Conservation (phyloP, 1,140 invertebrate species). For the Bombus consobrinus region DNA sequence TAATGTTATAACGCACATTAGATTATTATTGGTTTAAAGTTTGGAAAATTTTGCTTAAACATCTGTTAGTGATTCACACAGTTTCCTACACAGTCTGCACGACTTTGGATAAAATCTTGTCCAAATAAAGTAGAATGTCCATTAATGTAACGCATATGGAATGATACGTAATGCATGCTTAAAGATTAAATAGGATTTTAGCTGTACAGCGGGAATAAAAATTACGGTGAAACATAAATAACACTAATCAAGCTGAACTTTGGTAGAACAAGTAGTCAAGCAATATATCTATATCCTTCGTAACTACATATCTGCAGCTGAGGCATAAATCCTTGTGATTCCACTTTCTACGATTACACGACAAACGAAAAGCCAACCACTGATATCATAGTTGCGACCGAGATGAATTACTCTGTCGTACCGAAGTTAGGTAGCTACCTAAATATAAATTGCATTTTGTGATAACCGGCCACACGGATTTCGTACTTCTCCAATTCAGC, state of each 20-base stretch:
- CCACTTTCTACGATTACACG: constrained; percentile 48
- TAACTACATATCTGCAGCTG: constrained; percentile 25
- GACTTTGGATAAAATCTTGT: neutral
- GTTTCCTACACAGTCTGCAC: neutral
- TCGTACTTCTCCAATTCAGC: neutral
- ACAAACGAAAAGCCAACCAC: constrained; percentile 36
- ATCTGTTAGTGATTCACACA: neutral
- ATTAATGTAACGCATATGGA: neutral
- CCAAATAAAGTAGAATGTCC: neutral
- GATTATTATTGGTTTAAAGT: neutral
- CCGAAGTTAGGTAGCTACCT: constrained; percentile 32
- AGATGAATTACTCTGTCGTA: constrained; percentile 40
- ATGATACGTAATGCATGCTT: neutral
- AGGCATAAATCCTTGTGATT: constrained; percentile 40
- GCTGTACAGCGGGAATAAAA: neutral
- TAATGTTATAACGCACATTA: neutral
- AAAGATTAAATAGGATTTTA: neutral
- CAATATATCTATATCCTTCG: neutral
- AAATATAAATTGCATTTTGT: constrained; percentile 40
- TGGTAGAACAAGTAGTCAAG: neutral
- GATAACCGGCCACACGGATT: constrained; percentile 18
- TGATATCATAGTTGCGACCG: constrained; percentile 38
- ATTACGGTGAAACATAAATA: neutral
- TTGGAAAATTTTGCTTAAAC: neutral
- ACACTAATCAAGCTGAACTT: neutral